Conservation (phyloP, 64 coral and sea anemone genomes). For the Pachyseris speciosa region DNA sequence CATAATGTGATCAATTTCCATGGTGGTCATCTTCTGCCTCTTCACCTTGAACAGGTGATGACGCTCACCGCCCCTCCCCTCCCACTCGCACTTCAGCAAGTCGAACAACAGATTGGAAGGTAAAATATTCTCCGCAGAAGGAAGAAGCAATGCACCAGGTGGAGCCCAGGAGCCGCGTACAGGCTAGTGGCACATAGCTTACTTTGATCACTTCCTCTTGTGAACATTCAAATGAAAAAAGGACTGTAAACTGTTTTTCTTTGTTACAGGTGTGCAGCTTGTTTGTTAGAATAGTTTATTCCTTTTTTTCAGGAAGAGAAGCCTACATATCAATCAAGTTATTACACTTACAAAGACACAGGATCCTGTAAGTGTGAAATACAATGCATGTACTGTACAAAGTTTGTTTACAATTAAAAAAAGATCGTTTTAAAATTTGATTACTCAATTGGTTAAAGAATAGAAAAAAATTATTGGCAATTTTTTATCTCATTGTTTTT, state of each 20-base stretch:
- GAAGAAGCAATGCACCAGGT: neutral
- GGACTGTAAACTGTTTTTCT: no score
- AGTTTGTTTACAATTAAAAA: neutral
- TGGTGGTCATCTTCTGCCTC: no score
- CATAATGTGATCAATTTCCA: no score
- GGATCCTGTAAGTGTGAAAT: slow-evolving; percentile 7
- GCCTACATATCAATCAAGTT: slow-evolving; percentile 16
- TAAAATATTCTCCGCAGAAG: slow-evolving; percentile 41
- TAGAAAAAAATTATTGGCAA: no score
- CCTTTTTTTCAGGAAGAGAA: neutral
- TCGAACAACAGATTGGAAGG: slow-evolving; percentile 69
- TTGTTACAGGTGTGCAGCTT: no score
- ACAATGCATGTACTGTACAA: neutral
- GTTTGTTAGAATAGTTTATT: neutral
- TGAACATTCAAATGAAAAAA: no score
- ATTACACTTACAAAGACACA: neutral
- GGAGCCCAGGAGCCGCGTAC: neutral
- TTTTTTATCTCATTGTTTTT: no score
- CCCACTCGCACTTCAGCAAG: slow-evolving; percentile 78
- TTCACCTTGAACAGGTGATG: slow-evolving; percentile 29
- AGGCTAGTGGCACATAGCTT: neutral
- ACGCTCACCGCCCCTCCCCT: slow-evolving; percentile 57
- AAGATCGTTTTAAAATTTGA: no score
- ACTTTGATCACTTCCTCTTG: neutral
- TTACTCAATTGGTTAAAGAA: no score